Base-by-base conservation (phyloP, 1,140 invertebrate species). In the Potamilus streckersoni region DNA sequence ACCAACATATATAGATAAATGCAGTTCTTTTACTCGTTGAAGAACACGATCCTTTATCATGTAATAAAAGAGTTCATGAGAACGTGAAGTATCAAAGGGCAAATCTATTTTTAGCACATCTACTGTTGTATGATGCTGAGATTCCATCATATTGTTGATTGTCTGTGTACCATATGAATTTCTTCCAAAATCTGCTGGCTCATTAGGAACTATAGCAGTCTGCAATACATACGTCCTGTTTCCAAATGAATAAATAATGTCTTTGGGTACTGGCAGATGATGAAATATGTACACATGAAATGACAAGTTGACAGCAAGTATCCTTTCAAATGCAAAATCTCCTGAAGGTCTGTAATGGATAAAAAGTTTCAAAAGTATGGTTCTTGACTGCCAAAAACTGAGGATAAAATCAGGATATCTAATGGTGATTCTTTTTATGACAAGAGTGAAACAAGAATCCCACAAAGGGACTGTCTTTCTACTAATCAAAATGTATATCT, bases 141-240 rank as follows among this genome's bases (percentile, higher is more conserved):
- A 70, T 8, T 74, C 69, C 76, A 86, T 82, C 17, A 86, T 76
- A 70, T 81, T 82, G 71, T 89, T 89, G 2, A 89, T 16, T 17
- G 87, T 89, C 71, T 84, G 83, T 64, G 83, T 86, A 20, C 84
- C 82, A 74, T 80, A 89, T 2, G 86, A 87, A 74, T 89, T 89
- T 14, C 87, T 76, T 27, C 84, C 80, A 79, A 85, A 89, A 70
- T 89, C 87, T 57, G 87, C 80, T 15, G 85, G 85, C 73, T 89
- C 86, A 76, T 89, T 89, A 56, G 87, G 84, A 31, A 88, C 86
- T 64, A 89, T 81, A 14, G 73, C 69, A 27, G 82, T 83, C 56
- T 81, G 79, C 23, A 82, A 74, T 49, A 81, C n/a, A 61, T 74
- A 69, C 56, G 83, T 84, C 67, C 76, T 76, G 72, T 86, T 86